Evolutionary conservation across 2,113 vertebrate species (phyloP).

Genomic region (Labeo rohita): DNA sequence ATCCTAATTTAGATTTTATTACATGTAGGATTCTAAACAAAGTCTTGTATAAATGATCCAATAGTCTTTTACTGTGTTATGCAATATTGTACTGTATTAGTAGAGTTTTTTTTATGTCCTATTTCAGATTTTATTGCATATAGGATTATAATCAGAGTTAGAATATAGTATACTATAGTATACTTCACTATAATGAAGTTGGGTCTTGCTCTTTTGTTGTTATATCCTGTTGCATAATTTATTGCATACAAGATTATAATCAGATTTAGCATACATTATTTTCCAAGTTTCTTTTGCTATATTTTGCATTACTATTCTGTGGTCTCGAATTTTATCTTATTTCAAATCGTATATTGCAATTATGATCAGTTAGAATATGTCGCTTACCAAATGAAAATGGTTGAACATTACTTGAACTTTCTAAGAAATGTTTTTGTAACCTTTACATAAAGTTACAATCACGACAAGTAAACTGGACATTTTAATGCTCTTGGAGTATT

Average conservation of each 20-base stretch:
- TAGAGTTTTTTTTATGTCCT: neutral
- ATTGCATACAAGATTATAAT: neutral
- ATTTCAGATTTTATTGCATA: neutral
- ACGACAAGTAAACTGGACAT: too few relatives aligned
- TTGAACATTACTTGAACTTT: too few relatives aligned
- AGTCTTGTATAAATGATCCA: too few relatives aligned
- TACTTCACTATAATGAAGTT: neutral
- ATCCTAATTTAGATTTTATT: neutral
- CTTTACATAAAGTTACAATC: too few relatives aligned
- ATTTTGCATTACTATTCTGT: neutral
- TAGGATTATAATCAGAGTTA: neutral
- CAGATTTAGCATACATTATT: neutral
- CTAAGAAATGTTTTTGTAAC: too few relatives aligned
- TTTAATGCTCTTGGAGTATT: too few relatives aligned
- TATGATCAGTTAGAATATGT: neutral
- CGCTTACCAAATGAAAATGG: too few relatives aligned
- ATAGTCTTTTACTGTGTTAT: too few relatives aligned
- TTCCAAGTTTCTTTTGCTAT: neutral
- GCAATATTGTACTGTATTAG: too few relatives aligned
- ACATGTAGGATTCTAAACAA: neutral
- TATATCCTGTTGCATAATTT: neutral
- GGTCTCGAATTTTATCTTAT: neutral
- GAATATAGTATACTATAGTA: too few relatives aligned
- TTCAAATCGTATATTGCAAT: neutral
- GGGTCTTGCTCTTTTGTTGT: neutral